Base-by-base conservation (phyloP, 2,113 vertebrate genomes). In the Trematocara variabile region DNA sequence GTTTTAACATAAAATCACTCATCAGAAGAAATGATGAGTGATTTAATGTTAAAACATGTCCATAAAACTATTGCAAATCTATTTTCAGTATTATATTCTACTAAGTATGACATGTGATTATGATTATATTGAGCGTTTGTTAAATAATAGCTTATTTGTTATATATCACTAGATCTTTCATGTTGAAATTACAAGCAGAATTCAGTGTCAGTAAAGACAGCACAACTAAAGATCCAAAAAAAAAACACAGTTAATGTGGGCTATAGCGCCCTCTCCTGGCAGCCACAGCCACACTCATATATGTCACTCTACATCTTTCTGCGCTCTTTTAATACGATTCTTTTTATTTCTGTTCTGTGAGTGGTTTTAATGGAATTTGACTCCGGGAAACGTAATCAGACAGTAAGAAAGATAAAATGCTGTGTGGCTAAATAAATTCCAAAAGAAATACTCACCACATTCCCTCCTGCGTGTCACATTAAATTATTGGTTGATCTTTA, bases 11-110 rank as follows among this genome's bases (percentile, higher is more conserved):
- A 63, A 63, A 58, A 9, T 30, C 25, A 30, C 55, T 30, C 13
- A 58, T 58, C 7, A 0, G 22, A 25, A 25, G 22, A 25, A 25
- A 25, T n/a, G 16, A 4, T 63, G 9, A 37, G 58, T n/a, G 30
- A 63, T 37, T 63, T 37, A n/a, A 63, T 34, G 58, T n/a, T 63
- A 63, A 63, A 25, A 25, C 3, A 25, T 25, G 22, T 25, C 22
- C 22, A 25, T 25, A 25, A 25, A 63, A 63, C 58, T n/a, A 37
- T 63, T 7, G 8, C 16, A 37, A 63, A 1, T 34, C 56, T 4
- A 63, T 63, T 37, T 37, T 63, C 58, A n/a, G 16, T 0, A 37
- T 63, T 63, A 63, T 63, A 63, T 63, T 63, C 9, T 63, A 63
- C 16, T 4, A n/a, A 12, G 33, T n/a, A n/a, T 37, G 14, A 63